Evolutionary conservation across 2,888 invertebrate species (phyloP), one percentile per base, ranked within the genome.

Genomic region (Xylota segnis): DNA sequence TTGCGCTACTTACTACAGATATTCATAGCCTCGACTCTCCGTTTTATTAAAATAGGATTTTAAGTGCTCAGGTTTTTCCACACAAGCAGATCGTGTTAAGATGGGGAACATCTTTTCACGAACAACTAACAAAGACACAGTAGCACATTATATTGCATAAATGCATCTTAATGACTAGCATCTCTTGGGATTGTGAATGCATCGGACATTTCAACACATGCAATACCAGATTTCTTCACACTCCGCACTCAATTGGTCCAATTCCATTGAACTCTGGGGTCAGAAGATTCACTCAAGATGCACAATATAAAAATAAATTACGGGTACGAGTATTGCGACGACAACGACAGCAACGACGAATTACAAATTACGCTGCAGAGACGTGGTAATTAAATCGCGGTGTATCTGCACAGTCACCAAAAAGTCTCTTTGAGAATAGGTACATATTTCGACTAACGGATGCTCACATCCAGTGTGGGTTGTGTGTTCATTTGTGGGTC

Each of bases 201-300:
- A 63, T 29, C 14, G 29, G 16, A 18, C 32, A 32, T 32, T 34
- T 65, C 14, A 29, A 29, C 63, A 47, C 63, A 32, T 63, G 10
- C 18, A 58, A 58, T 37, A 37, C 29, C 43, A 32, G 45, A 43
- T 56, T 70, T 70, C 56, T 27, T 34, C 34, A 58, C 14, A 45
- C 23, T 14, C 32, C 16, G 0, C 14, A n/a, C 45, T 71, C 59
- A 37, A 71, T 59, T 71, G 59, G 37, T 59, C 23, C 47, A 59
- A 59, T 59, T 63, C 54, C 61, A 63, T 54, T 74, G 52, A 74
- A 50, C 74, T 52, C 32, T 29, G 37, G 47, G 75, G 75, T 75
- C 65, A 75, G 47, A 65, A 32, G 37, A 66, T 47, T 65, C 32
- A 23, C 18, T 34, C 40, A 40, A 68, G 16, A 54, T 40, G 43